phyloP scores from a whole-genome alignment of 2,113 vertebrate genomes.

The Plecturocebus donacophilus region DNA sequence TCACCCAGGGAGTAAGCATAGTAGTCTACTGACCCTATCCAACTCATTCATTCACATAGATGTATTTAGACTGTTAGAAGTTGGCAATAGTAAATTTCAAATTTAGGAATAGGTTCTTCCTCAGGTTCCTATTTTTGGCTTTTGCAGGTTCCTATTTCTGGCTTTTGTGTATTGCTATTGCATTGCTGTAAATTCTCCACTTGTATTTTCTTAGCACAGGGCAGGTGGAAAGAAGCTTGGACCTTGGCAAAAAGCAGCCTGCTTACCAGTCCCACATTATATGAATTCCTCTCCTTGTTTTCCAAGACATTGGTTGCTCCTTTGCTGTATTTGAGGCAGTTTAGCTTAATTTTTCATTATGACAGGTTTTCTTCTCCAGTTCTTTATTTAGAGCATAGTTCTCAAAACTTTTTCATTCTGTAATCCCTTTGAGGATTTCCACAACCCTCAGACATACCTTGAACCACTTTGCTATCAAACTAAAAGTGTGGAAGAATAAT shows the following conservation, averaged over 20 bases:
- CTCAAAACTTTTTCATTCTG: conserved; percentile 59
- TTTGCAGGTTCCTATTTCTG: background rate
- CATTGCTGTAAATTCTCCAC: background rate
- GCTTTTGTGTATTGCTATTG: background rate
- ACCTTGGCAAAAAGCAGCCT: conserved; percentile 34
- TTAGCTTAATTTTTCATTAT: conserved; percentile 77
- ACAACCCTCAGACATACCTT: conserved; percentile 60
- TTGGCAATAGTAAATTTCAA: background rate
- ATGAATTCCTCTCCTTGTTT: background rate
- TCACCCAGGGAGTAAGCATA: too few species aligned
- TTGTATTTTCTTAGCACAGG: background rate
- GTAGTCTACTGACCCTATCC: background rate
- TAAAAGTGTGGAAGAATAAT: conserved; percentile 47
- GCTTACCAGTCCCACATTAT: background rate
- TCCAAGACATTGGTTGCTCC: background rate
- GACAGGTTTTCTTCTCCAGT: conserved; percentile 62
- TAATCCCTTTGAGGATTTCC: conserved; percentile 65
- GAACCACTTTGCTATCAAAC: conserved; percentile 63
- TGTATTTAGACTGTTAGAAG: background rate
- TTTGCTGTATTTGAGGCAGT: conserved; percentile 58
- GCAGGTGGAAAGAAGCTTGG: background rate
- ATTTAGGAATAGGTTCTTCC: background rate
- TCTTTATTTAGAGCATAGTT: conserved; percentile 71
- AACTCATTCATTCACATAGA: background rate
- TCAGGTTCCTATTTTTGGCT: background rate